Percentiles rank a stretch among this genome's conserved stretches.
phyloP scores from a whole-genome alignment of 2,888 invertebrate genomes.

The Eudemis profundana region DNA sequence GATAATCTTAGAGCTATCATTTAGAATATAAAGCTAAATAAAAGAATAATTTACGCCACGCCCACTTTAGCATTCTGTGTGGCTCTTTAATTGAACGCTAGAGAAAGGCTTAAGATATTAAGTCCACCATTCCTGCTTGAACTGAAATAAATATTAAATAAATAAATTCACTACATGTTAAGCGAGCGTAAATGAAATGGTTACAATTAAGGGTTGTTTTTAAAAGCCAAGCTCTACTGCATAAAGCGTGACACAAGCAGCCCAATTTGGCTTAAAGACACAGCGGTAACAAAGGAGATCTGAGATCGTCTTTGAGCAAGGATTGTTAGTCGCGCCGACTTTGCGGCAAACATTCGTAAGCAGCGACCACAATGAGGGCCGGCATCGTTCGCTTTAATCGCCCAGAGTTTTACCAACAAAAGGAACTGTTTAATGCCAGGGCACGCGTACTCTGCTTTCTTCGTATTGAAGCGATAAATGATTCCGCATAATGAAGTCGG shows the following conservation, averaged over 20 bases:
- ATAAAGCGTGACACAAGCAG: conserved; percentile 32
- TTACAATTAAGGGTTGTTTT: conserved; percentile 3
- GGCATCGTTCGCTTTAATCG: conserved; percentile 66
- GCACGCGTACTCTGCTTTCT: conserved; percentile 74
- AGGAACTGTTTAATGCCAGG: conserved; percentile 78
- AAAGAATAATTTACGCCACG: no score
- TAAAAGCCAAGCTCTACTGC: conserved; percentile 6
- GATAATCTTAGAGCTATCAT: no score
- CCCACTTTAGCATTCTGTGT: no score
- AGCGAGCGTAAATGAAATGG: not conserved
- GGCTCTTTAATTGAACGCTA: not conserved
- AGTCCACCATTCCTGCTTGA: not conserved
- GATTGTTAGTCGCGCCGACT: conserved; percentile 52
- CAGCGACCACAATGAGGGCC: conserved; percentile 65
- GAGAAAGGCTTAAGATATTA: not conserved
- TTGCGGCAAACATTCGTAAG: conserved; percentile 59
- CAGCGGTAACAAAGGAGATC: conserved; percentile 43
- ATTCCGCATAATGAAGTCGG: conserved; percentile 53
- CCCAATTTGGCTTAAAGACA: conserved; percentile 36
- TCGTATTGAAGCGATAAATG: conserved; percentile 62
- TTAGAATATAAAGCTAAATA: no score
- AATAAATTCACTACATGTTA: not conserved
- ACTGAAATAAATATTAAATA: not conserved
- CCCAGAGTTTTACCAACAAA: conserved; percentile 74
- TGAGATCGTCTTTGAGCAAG: conserved; percentile 46